A percentile compares a stretch with the other conserved stretches of the same genome.
These are phyloP conservation scores for Bembecia ichneumoniformis DNA, from an alignment of 2,888 invertebrate species.

Conservation along the genomic window DNA sequence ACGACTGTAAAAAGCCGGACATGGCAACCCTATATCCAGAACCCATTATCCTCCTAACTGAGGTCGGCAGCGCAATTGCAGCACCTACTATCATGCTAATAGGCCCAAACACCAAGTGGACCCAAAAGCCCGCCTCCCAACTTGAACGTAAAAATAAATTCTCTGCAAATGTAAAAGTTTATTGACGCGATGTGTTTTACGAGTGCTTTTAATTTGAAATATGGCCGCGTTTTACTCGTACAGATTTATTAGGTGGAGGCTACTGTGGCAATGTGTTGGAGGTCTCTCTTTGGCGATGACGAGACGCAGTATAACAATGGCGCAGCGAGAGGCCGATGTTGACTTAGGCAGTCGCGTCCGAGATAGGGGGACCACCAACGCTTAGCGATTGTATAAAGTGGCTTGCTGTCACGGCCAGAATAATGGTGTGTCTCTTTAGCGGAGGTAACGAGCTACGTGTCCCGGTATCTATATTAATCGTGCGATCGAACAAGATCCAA, in stretches of 20 bases:
- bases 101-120: too few relatives aligned
- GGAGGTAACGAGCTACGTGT: conserved; percentile 23
- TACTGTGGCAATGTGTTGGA: conserved; percentile 22
- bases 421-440: conserved; percentile 4
- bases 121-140: too few relatives aligned
- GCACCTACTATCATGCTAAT: too few relatives aligned
- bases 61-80: too few relatives aligned
- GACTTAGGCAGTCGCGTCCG: conserved; percentile 28
- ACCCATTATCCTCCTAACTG: too few relatives aligned
- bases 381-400: conserved; percentile 17
- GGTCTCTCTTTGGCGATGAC: conserved; percentile 39
- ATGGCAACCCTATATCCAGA: too few relatives aligned
- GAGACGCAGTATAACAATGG: conserved; percentile 45
- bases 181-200: conserved; percentile 33
- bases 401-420: conserved; percentile 6
- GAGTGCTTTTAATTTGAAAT: conserved; percentile 36
- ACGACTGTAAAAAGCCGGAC: too few relatives aligned
- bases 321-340: conserved; percentile 43
- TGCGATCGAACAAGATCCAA: conserved; percentile 29
- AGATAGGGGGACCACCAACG: conserved; percentile 54
- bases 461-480: not conserved
- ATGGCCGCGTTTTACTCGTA: conserved; percentile 11
- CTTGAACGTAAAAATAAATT: too few relatives aligned
- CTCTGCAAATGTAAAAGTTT: conserved; percentile 38
- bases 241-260: conserved; percentile 25